A percentile compares a stretch with the other conserved stretches of the same genome.
Conservation (phyloP, 2,113 vertebrate genomes). For the Dryoscopus gambensis region DNA sequence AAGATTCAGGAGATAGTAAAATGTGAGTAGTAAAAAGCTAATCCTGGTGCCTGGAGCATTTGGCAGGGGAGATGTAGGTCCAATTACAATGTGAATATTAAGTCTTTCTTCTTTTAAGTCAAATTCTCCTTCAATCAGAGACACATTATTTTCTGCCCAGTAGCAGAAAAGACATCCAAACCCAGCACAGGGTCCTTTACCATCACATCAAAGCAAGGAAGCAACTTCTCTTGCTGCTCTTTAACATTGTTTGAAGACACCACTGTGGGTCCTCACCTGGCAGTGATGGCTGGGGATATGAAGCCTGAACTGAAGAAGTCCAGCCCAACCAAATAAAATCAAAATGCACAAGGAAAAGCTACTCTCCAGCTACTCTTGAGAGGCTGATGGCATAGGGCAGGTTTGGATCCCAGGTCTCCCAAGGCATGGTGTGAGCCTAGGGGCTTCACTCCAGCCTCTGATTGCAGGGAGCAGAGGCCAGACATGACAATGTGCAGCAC, state of each 20-base stretch:
- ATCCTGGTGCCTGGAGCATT: background rate
- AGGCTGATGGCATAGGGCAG: fast-evolving
- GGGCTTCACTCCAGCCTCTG: background rate
- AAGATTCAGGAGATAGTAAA: conserved; percentile 37
- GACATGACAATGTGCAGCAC: background rate
- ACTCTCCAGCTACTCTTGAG: background rate
- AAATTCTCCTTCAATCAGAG: background rate
- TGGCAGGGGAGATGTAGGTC: background rate
- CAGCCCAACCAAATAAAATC: background rate
- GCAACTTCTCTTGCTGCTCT: background rate
- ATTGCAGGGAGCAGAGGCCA: background rate
- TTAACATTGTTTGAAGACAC: background rate
- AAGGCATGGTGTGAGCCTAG: background rate
- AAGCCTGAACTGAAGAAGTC: background rate
- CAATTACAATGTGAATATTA: background rate
- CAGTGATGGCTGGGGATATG: background rate
- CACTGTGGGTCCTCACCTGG: background rate
- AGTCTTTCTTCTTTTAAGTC: background rate
- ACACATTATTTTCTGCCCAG: background rate
- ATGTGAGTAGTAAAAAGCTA: background rate
- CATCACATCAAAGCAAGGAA: background rate
- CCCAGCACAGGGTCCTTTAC: background rate
- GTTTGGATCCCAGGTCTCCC: background rate
- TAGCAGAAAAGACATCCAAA: background rate
- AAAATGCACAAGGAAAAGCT: background rate